phyloP scores from a whole-genome alignment of 1,140 invertebrate genomes.

The Zaprionus tsacasi region DNA sequence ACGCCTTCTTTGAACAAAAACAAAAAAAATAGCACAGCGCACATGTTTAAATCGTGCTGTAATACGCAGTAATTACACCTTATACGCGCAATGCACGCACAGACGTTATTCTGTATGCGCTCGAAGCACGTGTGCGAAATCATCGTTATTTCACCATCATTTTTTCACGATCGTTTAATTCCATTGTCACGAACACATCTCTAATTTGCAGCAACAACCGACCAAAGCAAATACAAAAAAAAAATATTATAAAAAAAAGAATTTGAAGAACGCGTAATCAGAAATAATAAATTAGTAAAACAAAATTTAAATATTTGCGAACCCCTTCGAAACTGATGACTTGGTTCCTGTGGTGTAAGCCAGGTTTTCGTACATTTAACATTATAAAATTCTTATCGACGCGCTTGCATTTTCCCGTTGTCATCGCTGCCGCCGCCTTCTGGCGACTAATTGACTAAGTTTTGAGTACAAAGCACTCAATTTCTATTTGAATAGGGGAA shows the following conservation, averaged over 20 bases:
- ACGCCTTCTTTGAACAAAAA: background rate
- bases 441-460: constrained; percentile 60
- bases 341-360: background rate
- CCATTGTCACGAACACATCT: constrained; percentile 36
- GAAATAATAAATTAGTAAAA: constrained; percentile 9
- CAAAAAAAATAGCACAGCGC: background rate
- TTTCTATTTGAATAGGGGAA: constrained; percentile 77
- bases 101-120: background rate
- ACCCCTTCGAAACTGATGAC: background rate
- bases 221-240: constrained; percentile 20
- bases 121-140: constrained; percentile 21
- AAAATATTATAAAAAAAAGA: background rate
- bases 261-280: background rate
- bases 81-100: background rate
- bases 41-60: background rate
- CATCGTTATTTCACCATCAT: constrained; percentile 7
- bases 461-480: constrained; percentile 70
- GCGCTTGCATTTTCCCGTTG: constrained; percentile 29
- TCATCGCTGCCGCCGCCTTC: constrained; percentile 48
- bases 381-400: constrained; percentile 12
- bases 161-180: constrained; percentile 22
- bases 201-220: constrained; percentile 33
- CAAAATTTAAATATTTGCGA: constrained; percentile 5
- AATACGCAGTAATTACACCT: constrained; percentile 6
- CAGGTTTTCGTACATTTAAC: constrained; percentile 7